Percentiles rank a stretch among this genome's conserved stretches.
phyloP scores from a whole-genome alignment of 2,888 invertebrate genomes.

The Stratiomys singularior region DNA sequence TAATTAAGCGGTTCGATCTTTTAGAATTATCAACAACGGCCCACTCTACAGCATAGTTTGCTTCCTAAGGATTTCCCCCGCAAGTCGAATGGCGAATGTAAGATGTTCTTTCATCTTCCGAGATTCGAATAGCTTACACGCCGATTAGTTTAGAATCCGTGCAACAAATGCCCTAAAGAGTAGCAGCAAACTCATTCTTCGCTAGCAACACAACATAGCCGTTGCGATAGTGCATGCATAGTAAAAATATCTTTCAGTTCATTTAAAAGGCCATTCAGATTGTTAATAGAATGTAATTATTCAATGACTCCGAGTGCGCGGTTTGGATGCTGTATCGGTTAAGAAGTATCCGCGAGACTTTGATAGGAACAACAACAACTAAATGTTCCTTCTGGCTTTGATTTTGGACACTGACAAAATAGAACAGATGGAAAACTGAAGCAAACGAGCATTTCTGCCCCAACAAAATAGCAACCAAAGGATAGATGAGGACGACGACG shows the following conservation, averaged over 20 bases:
- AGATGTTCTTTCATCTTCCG: background rate
- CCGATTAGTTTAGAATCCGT: background rate
- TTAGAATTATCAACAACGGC: slow-evolving; percentile 7
- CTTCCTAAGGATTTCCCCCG: background rate
- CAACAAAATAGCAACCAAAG: background rate
- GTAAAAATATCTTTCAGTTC: slow-evolving; percentile 36
- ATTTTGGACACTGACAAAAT: slow-evolving; percentile 13
- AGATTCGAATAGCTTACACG: background rate
- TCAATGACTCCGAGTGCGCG: slow-evolving; percentile 36
- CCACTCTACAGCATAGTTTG: background rate
- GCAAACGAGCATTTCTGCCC: background rate
- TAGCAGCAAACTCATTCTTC: background rate
- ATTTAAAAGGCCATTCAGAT: slow-evolving; percentile 50
- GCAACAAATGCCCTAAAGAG: slow-evolving; percentile 1
- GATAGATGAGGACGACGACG: background rate
- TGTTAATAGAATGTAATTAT: slow-evolving; percentile 50
- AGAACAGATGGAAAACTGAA: background rate
- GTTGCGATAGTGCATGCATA: background rate
- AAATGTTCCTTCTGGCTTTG: background rate
- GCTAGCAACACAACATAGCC: background rate
- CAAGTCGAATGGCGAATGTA: background rate
- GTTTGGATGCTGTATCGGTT: background rate
- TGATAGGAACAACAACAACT: too few species aligned
- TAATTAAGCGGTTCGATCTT: slow-evolving; percentile 49
- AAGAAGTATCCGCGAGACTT: too few species aligned